Percentiles rank a stretch among this genome's conserved stretches.
Evolutionary conservation across 2,888 invertebrate genomes (phyloP).

Genomic region (Polietes domitor): DNA sequence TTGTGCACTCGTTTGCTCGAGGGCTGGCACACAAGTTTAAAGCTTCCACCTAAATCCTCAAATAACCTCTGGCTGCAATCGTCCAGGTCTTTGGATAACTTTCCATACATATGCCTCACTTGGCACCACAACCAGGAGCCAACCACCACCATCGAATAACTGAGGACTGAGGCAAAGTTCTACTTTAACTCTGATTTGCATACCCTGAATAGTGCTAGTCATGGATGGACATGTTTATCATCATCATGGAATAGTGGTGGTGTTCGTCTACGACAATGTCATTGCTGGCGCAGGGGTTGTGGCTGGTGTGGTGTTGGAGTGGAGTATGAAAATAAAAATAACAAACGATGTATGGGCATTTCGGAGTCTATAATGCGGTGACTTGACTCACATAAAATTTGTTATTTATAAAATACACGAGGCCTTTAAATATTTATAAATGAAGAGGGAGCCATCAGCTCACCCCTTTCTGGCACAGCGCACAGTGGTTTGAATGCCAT

Average conservation of each 20-base stretch:
- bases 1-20: no score
- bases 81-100: no score
- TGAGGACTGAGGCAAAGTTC: not conserved
- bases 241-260: no score
- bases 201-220: not conserved
- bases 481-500: not conserved
- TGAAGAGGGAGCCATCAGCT: not conserved
- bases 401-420: not conserved
- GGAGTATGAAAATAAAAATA: not conserved
- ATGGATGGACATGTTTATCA: not conserved
- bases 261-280: not conserved
- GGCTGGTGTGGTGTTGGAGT: no score
- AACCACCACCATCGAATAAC: not conserved
- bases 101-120: not conserved
- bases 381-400: not conserved
- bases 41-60: no score
- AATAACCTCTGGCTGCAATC: no score
- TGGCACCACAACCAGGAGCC: not conserved
- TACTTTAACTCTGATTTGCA: slow-evolving; percentile 12
- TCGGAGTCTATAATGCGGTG: not conserved
- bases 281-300: no score
- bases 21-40: no score
- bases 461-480: not conserved
- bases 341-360: not conserved
- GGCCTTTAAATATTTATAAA: not conserved